phyloP scores from a whole-genome alignment of 2,888 invertebrate genomes.

The Polyommatus icarus region DNA sequence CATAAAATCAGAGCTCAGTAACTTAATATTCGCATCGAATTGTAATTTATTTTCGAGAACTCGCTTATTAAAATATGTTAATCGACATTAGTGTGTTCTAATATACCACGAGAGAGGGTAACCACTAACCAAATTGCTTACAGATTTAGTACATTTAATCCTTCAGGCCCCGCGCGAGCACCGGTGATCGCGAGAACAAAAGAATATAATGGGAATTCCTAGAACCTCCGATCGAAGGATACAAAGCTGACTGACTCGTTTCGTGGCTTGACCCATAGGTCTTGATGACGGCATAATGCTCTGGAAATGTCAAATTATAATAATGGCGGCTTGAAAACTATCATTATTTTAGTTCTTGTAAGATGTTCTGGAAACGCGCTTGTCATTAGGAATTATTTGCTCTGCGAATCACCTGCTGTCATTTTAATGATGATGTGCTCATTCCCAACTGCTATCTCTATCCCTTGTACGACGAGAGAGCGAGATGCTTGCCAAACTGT shows the following conservation, averaged over 20 bases:
- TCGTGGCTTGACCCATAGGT: not conserved
- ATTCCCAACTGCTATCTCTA: no score
- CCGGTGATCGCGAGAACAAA: no score
- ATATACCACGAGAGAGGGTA: not conserved
- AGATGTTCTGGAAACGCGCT: not conserved
- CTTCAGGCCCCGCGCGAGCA: no score
- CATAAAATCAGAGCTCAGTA: not conserved
- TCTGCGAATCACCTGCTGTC: not conserved
- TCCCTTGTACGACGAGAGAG: not conserved
- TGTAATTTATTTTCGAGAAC: not conserved
- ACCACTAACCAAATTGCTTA: no score
- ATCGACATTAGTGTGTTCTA: not conserved
- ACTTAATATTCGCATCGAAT: not conserved
- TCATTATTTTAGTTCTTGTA: slow-evolving; percentile 17
- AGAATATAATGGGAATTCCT: no score
- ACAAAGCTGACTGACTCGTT: not conserved
- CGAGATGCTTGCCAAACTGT: not conserved
- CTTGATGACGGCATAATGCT: not conserved
- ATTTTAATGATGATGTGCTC: not conserved
- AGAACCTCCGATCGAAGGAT: no score
- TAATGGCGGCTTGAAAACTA: not conserved
- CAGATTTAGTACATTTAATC: no score
- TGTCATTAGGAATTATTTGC: slow-evolving; percentile 5
- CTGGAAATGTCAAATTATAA: slow-evolving; percentile 10
- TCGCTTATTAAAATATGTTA: not conserved